Evolutionary conservation across 1,140 invertebrate species (phyloP), one percentile per base, ranked within the genome.

Genomic region (Cydia pomonella): DNA sequence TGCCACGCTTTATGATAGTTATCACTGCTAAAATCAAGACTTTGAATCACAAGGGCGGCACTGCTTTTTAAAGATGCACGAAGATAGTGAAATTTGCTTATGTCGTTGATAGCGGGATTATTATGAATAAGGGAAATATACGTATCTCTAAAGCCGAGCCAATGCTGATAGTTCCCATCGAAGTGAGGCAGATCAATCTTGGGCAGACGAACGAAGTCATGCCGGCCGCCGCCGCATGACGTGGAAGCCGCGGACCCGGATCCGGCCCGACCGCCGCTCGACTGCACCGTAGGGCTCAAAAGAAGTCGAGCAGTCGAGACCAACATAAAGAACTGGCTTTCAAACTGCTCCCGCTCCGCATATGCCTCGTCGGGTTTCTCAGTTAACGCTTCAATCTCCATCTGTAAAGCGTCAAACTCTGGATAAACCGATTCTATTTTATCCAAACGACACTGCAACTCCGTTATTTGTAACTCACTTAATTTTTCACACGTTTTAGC

Each of bases 71-170:
- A 73, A 74, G 81, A 79, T 6, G 85, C 76, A 16, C 75, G 72
- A 12, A 76, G 38, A 27, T 76, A 76, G 13, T 76, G 75, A 66
- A n/a, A 76, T 41, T 73, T 79, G 64, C 64, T 88, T 59, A 85
- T 82, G 13, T 77, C 41, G 29, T 38, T 63, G 3, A 87, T 73
- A 13, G 66, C 25, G 1, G 73, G 25, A 72, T 82, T 84, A 4
- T 83, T 74, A 76, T 88, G 81, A 47, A 88, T 85, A 9, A 86
- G 33, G 25, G 84, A 77, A 18, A 62, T 62, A 73, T 86, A 90
- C 18, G 79, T 84, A 73, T 87, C 84, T 47, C 77, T 74, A 77
- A 88, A 90, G 29, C 79, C 73, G 41, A 85, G 66, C 87, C 83
- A 89, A 25, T 86, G 74, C 53, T 81, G 72, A 59, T 76, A 84